Conservation (phyloP, 2,888 invertebrate genomes). For the Drosophila pegasa region DNA sequence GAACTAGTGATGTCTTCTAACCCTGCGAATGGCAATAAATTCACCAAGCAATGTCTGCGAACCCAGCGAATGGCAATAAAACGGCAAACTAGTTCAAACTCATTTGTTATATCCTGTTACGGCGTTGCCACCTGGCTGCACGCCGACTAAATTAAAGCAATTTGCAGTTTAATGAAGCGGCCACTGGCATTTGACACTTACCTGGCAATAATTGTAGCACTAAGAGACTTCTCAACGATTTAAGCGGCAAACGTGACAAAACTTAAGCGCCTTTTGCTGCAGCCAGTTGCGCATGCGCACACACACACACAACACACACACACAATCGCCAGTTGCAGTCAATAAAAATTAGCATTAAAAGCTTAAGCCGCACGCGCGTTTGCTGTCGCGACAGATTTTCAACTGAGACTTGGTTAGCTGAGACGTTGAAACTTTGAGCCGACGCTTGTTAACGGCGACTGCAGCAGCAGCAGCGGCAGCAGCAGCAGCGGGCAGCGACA, state of each 20-base stretch:
- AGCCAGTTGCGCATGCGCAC: constrained; percentile 31
- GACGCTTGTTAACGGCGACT: constrained; percentile 40
- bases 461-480: constrained; percentile 23
- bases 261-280: constrained; percentile 36
- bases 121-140: constrained; percentile 9
- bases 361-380: constrained; percentile 72
- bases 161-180: constrained; percentile 19
- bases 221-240: constrained; percentile 34
- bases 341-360: constrained; percentile 58
- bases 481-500: constrained; percentile 21
- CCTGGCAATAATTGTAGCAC: constrained; percentile 53
- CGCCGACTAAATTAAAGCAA: constrained; percentile 5
- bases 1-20: too few species aligned
- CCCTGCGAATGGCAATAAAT: too few species aligned
- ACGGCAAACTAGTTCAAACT: constrained; percentile 1
- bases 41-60: too few species aligned
- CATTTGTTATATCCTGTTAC: constrained; percentile 5
- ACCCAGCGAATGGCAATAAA: too few species aligned
- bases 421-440: constrained; percentile 55
- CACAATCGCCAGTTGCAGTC: constrained; percentile 44
- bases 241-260: constrained; percentile 51
- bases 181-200: constrained; percentile 39
- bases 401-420: constrained; percentile 58
- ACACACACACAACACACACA: background rate
- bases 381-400: constrained; percentile 76